These are phyloP conservation scores for Epinephelus coioides DNA, from an alignment of 2,797 vertebrate species.

Conservation along the genomic window DNA sequence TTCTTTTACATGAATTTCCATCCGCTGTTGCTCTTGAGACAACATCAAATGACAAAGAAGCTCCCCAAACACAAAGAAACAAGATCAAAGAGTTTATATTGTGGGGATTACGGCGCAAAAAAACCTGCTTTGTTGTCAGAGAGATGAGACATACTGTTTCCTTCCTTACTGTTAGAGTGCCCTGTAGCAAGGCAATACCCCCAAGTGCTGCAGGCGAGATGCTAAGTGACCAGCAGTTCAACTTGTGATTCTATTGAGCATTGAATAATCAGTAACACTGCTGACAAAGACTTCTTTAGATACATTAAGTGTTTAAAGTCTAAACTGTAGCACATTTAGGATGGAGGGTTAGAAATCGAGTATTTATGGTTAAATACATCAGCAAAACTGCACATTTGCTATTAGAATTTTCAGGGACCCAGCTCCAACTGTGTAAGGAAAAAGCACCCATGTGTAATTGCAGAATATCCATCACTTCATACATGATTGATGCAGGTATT, in stretches of 20 bases:
- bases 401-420: slow-evolving; percentile 30
- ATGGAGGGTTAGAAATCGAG: slow-evolving; percentile 23
- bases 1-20: slow-evolving; percentile 46
- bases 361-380: slow-evolving; percentile 44
- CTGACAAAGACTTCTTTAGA: background rate
- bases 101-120: background rate
- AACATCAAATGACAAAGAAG: slow-evolving; percentile 43
- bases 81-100: slow-evolving; percentile 37
- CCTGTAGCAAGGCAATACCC: slow-evolving; percentile 6
- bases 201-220: too few species aligned
- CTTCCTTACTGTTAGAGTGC: background rate
- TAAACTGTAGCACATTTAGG: background rate
- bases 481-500: slow-evolving; percentile 77
- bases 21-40: slow-evolving; percentile 40
- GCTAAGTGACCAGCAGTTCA: background rate
- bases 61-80: slow-evolving; percentile 8
- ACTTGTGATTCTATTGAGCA: background rate
- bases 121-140: slow-evolving; percentile 27
- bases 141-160: background rate
- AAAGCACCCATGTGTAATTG: slow-evolving; percentile 62
- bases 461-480: slow-evolving; percentile 71
- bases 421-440: slow-evolving; percentile 29
- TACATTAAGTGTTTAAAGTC: background rate
- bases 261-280: background rate
- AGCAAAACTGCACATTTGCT: slow-evolving; percentile 16